phyloP scores from a whole-genome alignment of 2,113 vertebrate species.

The Alethe diademata region DNA sequence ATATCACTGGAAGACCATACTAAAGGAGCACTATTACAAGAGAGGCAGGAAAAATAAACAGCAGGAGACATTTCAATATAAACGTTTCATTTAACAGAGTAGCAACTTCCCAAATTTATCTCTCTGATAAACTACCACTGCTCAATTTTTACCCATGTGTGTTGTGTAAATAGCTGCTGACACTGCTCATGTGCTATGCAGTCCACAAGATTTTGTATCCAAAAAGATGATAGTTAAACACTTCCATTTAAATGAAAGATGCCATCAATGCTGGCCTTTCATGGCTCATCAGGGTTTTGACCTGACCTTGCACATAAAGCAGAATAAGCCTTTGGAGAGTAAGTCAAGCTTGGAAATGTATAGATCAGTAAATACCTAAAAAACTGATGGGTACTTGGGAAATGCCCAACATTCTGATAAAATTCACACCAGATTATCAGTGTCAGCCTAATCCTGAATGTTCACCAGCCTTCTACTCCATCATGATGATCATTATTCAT shows the following conservation, averaged over 20 bases:
- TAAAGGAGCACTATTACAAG: background rate
- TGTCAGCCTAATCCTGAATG: background rate
- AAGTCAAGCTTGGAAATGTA: background rate
- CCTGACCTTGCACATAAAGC: background rate
- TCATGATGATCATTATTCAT: background rate
- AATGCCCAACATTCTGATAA: background rate
- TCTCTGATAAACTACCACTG: background rate
- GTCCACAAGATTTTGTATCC: background rate
- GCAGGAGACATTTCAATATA: background rate
- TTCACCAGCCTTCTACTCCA: background rate
- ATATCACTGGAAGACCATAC: background rate
- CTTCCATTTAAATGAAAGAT: background rate
- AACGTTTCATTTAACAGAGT: background rate
- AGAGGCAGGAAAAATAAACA: background rate
- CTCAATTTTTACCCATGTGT: background rate
- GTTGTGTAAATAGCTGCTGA: background rate
- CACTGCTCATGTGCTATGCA: background rate
- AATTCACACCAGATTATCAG: background rate
- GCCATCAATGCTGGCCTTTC: background rate
- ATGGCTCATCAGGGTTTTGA: background rate
- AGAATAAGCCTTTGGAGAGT: background rate
- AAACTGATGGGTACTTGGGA: background rate
- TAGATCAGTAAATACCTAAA: background rate
- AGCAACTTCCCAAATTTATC: background rate
- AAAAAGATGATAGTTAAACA: background rate